These are phyloP conservation scores for Sebastes oblongus DNA, from an alignment of 2,797 vertebrate species.

Conservation along the genomic window DNA sequence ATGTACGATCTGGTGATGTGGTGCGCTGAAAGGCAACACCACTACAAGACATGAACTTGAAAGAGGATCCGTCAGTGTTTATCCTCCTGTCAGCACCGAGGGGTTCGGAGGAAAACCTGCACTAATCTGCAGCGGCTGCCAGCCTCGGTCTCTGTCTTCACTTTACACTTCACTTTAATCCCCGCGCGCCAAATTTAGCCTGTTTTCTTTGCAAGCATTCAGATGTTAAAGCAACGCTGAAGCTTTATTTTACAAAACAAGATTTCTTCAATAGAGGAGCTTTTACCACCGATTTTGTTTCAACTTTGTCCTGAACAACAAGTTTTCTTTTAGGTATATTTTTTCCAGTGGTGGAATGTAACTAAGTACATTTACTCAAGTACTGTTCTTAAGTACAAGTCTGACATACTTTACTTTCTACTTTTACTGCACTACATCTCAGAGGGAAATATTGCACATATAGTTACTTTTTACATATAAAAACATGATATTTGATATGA, in stretches of 20 bases:
- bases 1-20: constrained; percentile 68
- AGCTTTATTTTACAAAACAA: neutral
- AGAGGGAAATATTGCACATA: neutral
- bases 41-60: constrained; percentile 62
- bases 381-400: neutral
- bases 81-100: constrained; percentile 75
- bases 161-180: neutral
- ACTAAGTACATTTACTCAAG: neutral
- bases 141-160: neutral
- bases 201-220: neutral
- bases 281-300: neutral
- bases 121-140: constrained; percentile 35
- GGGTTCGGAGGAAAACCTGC: constrained; percentile 11
- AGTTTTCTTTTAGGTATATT: neutral
- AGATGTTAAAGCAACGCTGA: neutral
- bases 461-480: neutral
- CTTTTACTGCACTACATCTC: neutral
- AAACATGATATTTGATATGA: neutral
- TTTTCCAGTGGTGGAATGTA: neutral
- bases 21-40: constrained; percentile 70
- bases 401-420: neutral
- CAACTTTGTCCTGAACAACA: neutral
- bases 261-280: neutral
- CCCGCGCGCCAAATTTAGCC: constrained; percentile 1
- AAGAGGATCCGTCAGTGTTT: constrained; percentile 70